These are phyloP conservation scores for Catostylus mosaicus DNA, from an alignment of 30 jellyfish, hydroid and myxozoan species.

Conservation along the genomic window DNA sequence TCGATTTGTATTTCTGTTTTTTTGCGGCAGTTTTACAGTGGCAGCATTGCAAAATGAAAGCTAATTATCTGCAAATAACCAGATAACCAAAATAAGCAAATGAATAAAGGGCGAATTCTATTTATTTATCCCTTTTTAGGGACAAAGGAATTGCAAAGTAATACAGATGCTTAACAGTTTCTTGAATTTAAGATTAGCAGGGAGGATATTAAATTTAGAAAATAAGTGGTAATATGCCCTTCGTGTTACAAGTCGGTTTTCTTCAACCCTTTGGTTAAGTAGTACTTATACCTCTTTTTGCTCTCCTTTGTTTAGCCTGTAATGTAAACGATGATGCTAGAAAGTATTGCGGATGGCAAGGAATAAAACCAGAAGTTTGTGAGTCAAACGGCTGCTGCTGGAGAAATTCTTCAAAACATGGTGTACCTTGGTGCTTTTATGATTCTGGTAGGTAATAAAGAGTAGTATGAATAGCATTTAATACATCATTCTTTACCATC, in stretches of 20 bases:
- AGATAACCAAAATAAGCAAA: too few species aligned
- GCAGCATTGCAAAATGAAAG: too few species aligned
- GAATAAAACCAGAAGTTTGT: constrained; percentile 14
- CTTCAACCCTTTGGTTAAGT: not conserved
- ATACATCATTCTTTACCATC: not conserved
- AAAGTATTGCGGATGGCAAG: constrained; percentile 57
- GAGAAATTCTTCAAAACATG: not conserved
- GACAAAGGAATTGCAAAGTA: too few species aligned
- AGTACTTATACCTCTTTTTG: not conserved
- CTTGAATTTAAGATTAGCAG: not conserved
- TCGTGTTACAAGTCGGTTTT: not conserved
- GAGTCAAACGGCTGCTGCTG: constrained; percentile 37
- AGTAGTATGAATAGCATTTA: not conserved
- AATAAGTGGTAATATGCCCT: not conserved
- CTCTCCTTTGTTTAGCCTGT: constrained; percentile 24
- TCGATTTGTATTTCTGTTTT: too few species aligned
- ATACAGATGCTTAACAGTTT: too few species aligned
- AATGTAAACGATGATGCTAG: constrained; percentile 8
- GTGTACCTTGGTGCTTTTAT: constrained; percentile 64
- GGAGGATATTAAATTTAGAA: not conserved
- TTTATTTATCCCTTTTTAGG: too few species aligned
- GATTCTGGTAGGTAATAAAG: constrained; percentile 26
- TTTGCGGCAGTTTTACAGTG: too few species aligned
- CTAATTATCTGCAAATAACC: too few species aligned
- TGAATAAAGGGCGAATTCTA: too few species aligned